Percentiles rank a stretch among this genome's conserved stretches.
Evolutionary conservation across 2,888 invertebrate genomes (phyloP).

Genomic region (Eristalinus aeneus): DNA sequence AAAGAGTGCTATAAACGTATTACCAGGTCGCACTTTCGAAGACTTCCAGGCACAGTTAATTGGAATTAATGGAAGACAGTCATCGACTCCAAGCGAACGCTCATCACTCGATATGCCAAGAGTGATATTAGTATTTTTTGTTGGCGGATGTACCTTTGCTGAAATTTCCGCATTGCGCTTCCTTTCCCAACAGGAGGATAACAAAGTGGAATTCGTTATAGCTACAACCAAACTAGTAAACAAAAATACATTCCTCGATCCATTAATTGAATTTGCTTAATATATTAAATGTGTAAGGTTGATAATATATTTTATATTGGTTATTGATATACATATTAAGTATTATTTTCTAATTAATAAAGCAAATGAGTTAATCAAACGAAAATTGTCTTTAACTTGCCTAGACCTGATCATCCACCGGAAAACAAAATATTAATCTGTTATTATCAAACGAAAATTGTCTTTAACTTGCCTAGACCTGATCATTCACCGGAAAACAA

Average conservation of each 20-base stretch:
- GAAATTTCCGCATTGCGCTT: slow-evolving; percentile 91
- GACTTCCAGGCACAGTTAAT: slow-evolving; percentile 84
- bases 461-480: no score
- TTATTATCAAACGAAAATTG: no score
- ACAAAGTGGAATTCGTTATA: slow-evolving; percentile 93
- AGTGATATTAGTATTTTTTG: slow-evolving; percentile 95
- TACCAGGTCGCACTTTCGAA: slow-evolving; percentile 89
- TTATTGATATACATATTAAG: no score
- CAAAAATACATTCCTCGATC: slow-evolving; percentile 91
- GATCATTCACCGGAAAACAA: no score
- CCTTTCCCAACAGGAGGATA: slow-evolving; percentile 88
- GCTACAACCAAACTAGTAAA: slow-evolving; percentile 96
- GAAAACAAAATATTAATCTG: no score
- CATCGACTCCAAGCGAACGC: slow-evolving; percentile 83
- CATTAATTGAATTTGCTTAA: slow-evolving; percentile 82
- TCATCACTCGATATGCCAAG: slow-evolving; percentile 80
- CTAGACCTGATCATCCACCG: no score
- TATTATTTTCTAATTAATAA: neutral
- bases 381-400: neutral
- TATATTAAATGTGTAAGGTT: neutral
- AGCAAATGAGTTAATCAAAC: neutral
- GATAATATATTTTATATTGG: neutral
- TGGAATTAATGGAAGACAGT: slow-evolving; percentile 83
- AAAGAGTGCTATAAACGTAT: slow-evolving; percentile 89
- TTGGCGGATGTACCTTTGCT: slow-evolving; percentile 98